phyloP scores from a whole-genome alignment of 2,113 vertebrate genomes.

The Pseudolaguvia tuberculata region DNA sequence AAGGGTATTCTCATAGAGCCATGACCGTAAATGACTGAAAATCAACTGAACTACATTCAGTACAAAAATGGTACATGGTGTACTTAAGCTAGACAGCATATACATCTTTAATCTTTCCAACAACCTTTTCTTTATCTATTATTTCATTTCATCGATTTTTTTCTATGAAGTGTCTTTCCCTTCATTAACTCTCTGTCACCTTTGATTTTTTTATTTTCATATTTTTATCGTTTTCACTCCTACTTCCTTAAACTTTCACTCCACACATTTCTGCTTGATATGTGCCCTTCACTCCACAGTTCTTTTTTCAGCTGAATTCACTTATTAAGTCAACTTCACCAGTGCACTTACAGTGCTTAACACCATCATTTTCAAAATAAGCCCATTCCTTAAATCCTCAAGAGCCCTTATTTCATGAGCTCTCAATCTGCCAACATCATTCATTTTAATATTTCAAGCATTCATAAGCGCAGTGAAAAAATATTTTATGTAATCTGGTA shows the following conservation, averaged over 20 bases:
- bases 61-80: neutral
- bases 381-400: neutral
- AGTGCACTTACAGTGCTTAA: neutral
- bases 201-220: neutral
- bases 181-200: neutral
- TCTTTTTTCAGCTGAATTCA: neutral
- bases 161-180: neutral
- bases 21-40: conserved; percentile 1
- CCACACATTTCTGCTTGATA: neutral
- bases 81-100: neutral
- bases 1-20: neutral
- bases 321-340: conserved; percentile 3
- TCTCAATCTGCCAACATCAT: neutral
- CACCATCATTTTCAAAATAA: conserved; percentile 16
- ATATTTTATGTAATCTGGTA: no score
- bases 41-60: neutral
- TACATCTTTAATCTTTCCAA: neutral
- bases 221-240: neutral
- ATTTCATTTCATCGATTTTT: neutral
- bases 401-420: neutral
- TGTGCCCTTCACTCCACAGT: conserved; percentile 11
- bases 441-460: neutral
- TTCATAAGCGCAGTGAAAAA: neutral
- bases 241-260: neutral
- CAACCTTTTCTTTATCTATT: neutral